phyloP scores from a whole-genome alignment of 2,888 invertebrate genomes.

The Furcula furcula region DNA sequence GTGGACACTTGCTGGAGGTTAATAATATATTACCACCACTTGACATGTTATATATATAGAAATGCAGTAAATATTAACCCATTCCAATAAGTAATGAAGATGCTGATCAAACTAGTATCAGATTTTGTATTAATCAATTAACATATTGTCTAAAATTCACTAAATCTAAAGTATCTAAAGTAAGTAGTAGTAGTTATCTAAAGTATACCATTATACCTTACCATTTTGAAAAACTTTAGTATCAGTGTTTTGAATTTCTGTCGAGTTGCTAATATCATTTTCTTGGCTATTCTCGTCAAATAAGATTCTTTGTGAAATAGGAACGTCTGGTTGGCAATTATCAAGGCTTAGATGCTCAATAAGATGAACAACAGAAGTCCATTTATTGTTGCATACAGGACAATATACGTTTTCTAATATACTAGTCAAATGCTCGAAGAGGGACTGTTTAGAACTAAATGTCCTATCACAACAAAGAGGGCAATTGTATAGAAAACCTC shows the following conservation, averaged over 20 bases:
- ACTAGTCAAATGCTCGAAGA: constrained; percentile 77
- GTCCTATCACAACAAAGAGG: constrained; percentile 85
- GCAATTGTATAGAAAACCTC: constrained; percentile 74
- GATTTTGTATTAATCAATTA: no score
- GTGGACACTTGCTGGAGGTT: no score
- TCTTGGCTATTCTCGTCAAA: constrained; percentile 19
- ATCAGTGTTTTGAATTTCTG: constrained; percentile 11
- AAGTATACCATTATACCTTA: no score
- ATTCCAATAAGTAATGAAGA: no score
- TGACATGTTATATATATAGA: no score
- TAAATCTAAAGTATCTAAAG: no score
- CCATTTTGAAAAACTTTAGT: constrained; percentile 26
- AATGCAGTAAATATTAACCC: no score
- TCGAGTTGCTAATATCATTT: constrained; percentile 13
- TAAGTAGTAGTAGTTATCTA: no score
- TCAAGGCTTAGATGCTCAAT: constrained; percentile 80
- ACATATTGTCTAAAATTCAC: no score
- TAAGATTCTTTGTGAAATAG: constrained; percentile 18
- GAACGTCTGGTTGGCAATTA: constrained; percentile 39
- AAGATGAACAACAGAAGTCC: constrained; percentile 76
- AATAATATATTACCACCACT: no score
- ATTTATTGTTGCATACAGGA: constrained; percentile 80
- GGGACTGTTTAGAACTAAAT: constrained; percentile 80
- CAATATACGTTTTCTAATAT: constrained; percentile 77
- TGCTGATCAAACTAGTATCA: no score